phyloP scores from a whole-genome alignment of 1,140 invertebrate species.

The Zaprionus kolodkinae region DNA sequence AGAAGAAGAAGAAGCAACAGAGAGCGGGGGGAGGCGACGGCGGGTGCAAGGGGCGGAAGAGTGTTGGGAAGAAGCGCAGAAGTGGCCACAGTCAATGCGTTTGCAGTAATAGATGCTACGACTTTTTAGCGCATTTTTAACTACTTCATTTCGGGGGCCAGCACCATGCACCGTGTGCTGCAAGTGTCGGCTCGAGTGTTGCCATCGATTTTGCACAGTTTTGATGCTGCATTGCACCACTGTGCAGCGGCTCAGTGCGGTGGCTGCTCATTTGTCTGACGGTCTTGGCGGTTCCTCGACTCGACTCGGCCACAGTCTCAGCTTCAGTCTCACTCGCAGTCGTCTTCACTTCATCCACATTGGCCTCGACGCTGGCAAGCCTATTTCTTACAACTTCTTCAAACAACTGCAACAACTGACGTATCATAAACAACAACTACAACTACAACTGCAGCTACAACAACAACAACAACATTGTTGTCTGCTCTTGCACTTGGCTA shows the following conservation, averaged over 20 bases:
- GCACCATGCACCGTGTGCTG: not conserved
- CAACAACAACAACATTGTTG: constrained; percentile 18
- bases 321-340: not conserved
- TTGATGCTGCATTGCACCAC: constrained; percentile 36
- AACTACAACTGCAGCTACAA: constrained; percentile 18
- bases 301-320: not conserved
- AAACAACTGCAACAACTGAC: constrained; percentile 79
- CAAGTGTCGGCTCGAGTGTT: not conserved
- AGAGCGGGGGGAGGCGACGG: not conserved
- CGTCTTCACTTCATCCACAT: constrained; percentile 17
- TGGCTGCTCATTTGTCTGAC: constrained; percentile 64
- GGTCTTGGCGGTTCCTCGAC: constrained; percentile 22
- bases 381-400: constrained; percentile 81
- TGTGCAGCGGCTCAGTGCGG: constrained; percentile 33
- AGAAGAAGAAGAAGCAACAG: constrained; percentile 16
- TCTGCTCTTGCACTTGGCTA: constrained; percentile 69
- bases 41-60: not conserved
- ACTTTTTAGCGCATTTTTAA: constrained; percentile 52
- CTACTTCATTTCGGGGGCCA: constrained; percentile 34
- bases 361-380: constrained; percentile 49
- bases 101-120: constrained; percentile 47
- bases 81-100: constrained; percentile 44
- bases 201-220: not conserved
- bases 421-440: constrained; percentile 77
- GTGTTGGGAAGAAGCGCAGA: too few species aligned